Base-by-base conservation (phyloP, 2,888 invertebrate species). In the Phyto melanocephala region DNA sequence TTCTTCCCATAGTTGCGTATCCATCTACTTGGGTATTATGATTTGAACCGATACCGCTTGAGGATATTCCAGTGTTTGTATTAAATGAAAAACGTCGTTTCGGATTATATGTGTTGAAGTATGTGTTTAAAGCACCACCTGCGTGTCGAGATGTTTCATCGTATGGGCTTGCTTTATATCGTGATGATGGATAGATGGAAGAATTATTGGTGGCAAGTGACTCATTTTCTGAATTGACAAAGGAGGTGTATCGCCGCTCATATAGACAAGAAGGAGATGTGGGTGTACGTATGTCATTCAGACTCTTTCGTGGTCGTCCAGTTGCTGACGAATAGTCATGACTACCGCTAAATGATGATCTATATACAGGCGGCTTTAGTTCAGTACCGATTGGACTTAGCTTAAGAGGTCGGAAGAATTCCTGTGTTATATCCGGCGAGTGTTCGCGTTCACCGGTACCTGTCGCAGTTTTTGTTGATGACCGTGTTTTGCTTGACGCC, bases 1-100 rank as follows among this genome's bases (percentile, higher is more conserved):
- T 89, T 11, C 91, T 87, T 1, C 91, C 91, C 35, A 91, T 86
- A 0, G 91, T 91, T 72, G 90, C 91, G 85, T 91, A 91, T 2
- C 90, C 88, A 63, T 91, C 91, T 24, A 91, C 86, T 75, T 86
- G 85, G 6, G 75, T 33, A 62, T 24, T 60, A 28, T 45, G 56
- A 72, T 86, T 85, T 22, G 88, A 86, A 7, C 85, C 87, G 28
- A 85, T 86, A 37, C 87, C 74, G 7, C 79, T 84, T 1, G 86
- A 80, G 4, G 67, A 54, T 3, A 24, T 58, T 42, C 76, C 70
- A 24, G 89, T 88, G 63, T 90, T 90, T 0, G 88, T 83, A 8
- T 87, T 90, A 50, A 89, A 90, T 2, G 91, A 91, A 2, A 89
- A 91, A 33, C 91, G 88, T 15, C 91, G 88, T 77, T 91, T 91